phyloP scores from a whole-genome alignment of 2,888 invertebrate genomes.

The Formica aserva region DNA sequence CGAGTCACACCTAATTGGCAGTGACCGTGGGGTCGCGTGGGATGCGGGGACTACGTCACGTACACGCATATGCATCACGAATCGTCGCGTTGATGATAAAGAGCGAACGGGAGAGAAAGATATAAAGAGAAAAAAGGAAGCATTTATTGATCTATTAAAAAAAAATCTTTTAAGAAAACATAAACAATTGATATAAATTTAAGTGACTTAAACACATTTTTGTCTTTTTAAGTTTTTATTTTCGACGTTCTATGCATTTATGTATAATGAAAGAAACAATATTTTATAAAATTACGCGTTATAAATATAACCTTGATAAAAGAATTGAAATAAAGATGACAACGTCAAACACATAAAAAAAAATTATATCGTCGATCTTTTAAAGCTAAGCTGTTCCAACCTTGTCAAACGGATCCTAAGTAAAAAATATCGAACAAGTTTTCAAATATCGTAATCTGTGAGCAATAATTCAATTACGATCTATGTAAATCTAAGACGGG shows the following conservation, averaged over 20 bases:
- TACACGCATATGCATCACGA: slow-evolving; percentile 36
- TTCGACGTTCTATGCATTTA: not conserved
- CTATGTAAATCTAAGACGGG: slow-evolving; percentile 20
- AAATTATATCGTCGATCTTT: not conserved
- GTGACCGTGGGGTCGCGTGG: slow-evolving; percentile 68
- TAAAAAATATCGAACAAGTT: slow-evolving; percentile 4
- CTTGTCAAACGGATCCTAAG: not conserved
- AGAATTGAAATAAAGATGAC: not conserved
- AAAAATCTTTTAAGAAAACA: not conserved
- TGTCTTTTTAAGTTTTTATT: not conserved
- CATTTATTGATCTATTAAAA: slow-evolving; percentile 9
- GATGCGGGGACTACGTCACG: slow-evolving; percentile 57
- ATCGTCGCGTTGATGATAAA: slow-evolving; percentile 34
- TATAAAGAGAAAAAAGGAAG: slow-evolving; percentile 34
- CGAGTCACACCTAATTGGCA: slow-evolving; percentile 69
- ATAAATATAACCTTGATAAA: not conserved
- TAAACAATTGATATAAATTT: not conserved
- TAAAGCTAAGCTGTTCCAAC: not conserved
- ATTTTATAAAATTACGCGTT: not conserved
- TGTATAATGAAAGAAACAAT: not conserved
- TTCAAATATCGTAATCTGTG: slow-evolving; percentile 1
- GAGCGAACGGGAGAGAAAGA: not conserved
- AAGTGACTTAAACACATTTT: not conserved
- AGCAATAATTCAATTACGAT: slow-evolving; percentile 30
- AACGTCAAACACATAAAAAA: not conserved